Evolutionary conservation across 2,797 vertebrate genomes (phyloP), one percentile per base, ranked within the genome.

Genomic region (Tangara arthus): DNA sequence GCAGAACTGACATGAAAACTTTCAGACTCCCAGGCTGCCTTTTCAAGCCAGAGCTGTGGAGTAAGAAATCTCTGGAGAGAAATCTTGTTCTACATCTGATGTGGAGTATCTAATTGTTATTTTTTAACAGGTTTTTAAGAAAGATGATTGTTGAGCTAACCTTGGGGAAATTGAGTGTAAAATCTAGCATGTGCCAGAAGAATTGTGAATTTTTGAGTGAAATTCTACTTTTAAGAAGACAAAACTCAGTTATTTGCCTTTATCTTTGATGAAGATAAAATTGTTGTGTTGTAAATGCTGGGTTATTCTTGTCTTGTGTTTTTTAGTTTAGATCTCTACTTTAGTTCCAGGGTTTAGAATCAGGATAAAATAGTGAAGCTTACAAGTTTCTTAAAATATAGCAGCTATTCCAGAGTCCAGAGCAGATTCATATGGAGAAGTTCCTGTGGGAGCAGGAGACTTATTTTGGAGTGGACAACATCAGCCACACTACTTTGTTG

Each of bases 61-160:
- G 8, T 80, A 42, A 47, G 49, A 46, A 53, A 24, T 71, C 85
- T 94, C 82, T 61, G 53, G 57, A 88, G 76, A 81, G 69, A 89
- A 85, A 71, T 50, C 27, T 53, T 4, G 0, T 70, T 81, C 46
- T 89, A 4, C 24, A 37, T 87, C 30, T 1, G 0, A 0, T 68
- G 21, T 70, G 46, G 46, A 46, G 11, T 52, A 49, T 73, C 32
- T 46, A 37, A 63, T 26, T 61, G 15, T 53, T 73, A 24, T 50
- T 69, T 89, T 89, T 87, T 55, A n/a, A 23, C 34, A 73, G 16
- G 4, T 59, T 91, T 87, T 89, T 55, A 60, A 64, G 75, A n/a
- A 82, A 56, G 23, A 15, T 73, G 32, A 57, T 72, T 72, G 11
- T 47, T 90, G 50, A 66, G 55, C 34, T 77, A 82, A 84, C 35